These are phyloP conservation scores for Therioaphis trifolii DNA, from an alignment of 2,888 invertebrate genomes.

Conservation along the genomic window DNA sequence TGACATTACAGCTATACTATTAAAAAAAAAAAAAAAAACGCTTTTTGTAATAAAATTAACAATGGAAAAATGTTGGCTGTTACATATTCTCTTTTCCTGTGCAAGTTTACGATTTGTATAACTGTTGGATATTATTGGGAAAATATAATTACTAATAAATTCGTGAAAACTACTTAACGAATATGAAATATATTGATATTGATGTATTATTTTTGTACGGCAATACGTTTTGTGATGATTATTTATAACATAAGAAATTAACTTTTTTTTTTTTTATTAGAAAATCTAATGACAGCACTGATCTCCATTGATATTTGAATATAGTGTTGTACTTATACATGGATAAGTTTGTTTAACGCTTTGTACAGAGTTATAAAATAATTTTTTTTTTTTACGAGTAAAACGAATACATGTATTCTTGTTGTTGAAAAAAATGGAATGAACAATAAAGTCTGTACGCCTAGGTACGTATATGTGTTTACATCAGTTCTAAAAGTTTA, in stretches of 20 bases:
- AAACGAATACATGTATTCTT: not conserved
- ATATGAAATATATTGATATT: not conserved
- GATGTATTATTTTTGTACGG: too few species aligned
- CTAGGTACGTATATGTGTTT: not conserved
- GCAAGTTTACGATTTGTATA: not conserved
- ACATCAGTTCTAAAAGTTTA: not conserved
- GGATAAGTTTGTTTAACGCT: too few species aligned
- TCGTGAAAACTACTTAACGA: not conserved
- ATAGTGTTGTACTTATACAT: too few species aligned
- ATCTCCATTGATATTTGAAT: too few species aligned
- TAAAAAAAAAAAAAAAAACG: conserved; percentile 6
- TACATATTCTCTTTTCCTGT: not conserved
- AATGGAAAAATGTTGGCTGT: conserved; percentile 16
- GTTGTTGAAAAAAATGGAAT: not conserved
- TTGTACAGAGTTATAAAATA: too few species aligned
- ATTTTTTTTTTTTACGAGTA: too few species aligned
- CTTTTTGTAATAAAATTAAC: conserved; percentile 28
- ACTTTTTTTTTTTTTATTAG: too few species aligned
- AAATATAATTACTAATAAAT: not conserved
- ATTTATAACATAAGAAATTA: too few species aligned
- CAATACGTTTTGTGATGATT: not conserved
- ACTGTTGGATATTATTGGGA: too few species aligned
- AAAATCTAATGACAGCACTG: too few species aligned
- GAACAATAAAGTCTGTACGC: not conserved
- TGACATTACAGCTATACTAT: conserved; percentile 15